Evolutionary conservation across 2,888 invertebrate genomes (phyloP).

Genomic region (Pyrocoelia pectoralis): DNA sequence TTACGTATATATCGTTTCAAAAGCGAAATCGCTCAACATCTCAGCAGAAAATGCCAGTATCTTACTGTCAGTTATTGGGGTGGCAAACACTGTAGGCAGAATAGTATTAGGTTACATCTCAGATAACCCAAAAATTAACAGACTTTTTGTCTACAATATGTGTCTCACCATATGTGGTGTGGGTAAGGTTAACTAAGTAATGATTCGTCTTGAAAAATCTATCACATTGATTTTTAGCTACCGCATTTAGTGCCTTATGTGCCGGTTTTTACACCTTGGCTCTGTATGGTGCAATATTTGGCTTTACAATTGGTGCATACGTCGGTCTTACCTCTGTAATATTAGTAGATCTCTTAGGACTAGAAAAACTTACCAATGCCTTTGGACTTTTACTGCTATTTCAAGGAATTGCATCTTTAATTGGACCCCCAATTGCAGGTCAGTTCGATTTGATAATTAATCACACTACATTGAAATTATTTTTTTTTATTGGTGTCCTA

Average conservation of each 20-base stretch:
- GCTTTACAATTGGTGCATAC: conserved; percentile 93
- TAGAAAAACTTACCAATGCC: conserved; percentile 93
- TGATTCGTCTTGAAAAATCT: background rate
- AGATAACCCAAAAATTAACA: conserved; percentile 91
- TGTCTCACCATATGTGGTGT: conserved; percentile 89
- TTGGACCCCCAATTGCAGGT: conserved; percentile 95
- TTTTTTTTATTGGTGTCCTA: no score
- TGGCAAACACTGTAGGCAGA: conserved; percentile 89
- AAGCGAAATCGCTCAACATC: conserved; percentile 70
- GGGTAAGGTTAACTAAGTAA: conserved; percentile 67
- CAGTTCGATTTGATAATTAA: conserved; percentile 44
- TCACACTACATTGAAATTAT: no score
- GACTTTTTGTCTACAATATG: conserved; percentile 87
- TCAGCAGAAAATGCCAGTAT: conserved; percentile 69
- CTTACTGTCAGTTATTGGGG: conserved; percentile 82
- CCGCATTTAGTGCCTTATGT: conserved; percentile 81
- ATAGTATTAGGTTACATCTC: conserved; percentile 87
- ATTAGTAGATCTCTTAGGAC: conserved; percentile 91
- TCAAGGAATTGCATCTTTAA: conserved; percentile 91
- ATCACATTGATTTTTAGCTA: conserved; percentile 64
- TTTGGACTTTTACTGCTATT: conserved; percentile 92
- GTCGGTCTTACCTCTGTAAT: conserved; percentile 97
- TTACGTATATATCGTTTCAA: conserved; percentile 84
- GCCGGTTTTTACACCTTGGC: conserved; percentile 75
- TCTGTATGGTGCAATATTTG: conserved; percentile 81